Evolutionary conservation across 37 sponge, comb jelly and placozoan genomes (phyloP).

Genomic region (Aplysina aerophoba): DNA sequence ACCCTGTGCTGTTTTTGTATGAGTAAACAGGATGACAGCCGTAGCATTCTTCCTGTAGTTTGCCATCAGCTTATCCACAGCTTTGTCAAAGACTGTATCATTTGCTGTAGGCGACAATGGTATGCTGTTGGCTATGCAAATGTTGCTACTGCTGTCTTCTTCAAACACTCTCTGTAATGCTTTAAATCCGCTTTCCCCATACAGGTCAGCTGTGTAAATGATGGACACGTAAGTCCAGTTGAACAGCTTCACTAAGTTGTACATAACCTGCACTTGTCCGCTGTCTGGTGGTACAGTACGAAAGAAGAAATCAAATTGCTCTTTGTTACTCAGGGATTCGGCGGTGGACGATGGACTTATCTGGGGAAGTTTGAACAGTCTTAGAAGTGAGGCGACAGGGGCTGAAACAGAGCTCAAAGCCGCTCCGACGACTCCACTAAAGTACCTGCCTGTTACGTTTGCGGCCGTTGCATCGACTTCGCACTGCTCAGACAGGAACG

Average conservation of each 20-base stretch:
- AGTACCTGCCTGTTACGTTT: background rate
- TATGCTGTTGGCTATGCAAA: conserved; percentile 14
- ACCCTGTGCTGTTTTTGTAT: background rate
- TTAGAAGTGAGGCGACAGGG: conserved; percentile 62
- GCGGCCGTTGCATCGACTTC: too few species aligned
- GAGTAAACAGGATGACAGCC: conserved; percentile 56
- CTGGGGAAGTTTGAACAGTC: conserved; percentile 74
- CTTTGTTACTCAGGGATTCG: conserved; percentile 60
- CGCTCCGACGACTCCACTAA: conserved; percentile 74
- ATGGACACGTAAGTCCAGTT: conserved; percentile 65
- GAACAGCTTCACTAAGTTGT: conserved; percentile 51
- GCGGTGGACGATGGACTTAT: conserved; percentile 76
- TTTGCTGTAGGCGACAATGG: background rate
- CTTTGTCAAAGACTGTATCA: background rate
- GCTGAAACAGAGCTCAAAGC: conserved; percentile 65
- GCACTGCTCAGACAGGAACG: conserved; percentile 2
- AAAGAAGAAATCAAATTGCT: conserved; percentile 70
- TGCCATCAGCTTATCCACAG: background rate
- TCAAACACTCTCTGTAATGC: conserved; percentile 33
- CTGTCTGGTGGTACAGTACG: conserved; percentile 78
- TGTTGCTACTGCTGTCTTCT: background rate
- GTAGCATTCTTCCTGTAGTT: conserved; percentile 41
- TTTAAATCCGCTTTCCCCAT: conserved; percentile 49
- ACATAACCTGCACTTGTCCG: conserved; percentile 71
- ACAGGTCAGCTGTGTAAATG: conserved; percentile 49